Evolutionary conservation across 1,140 invertebrate genomes (phyloP).

Genomic region (Cherax destructor): DNA sequence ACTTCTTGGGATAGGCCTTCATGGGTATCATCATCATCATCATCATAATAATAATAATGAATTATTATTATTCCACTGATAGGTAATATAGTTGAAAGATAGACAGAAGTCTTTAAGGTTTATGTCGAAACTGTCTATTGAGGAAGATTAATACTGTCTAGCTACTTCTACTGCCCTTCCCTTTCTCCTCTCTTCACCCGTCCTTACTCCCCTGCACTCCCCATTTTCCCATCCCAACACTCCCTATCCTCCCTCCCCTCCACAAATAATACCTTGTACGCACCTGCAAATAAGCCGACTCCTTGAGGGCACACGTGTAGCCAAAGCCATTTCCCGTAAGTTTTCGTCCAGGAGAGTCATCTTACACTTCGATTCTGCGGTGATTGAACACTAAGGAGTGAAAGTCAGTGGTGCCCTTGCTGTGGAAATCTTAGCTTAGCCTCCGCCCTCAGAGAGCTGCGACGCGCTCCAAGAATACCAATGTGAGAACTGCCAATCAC

Average conservation of each 20-base stretch:
- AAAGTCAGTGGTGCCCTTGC: neutral
- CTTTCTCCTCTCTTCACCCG: neutral
- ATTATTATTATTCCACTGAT: too few species aligned
- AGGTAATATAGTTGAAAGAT: too few species aligned
- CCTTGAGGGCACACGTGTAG: neutral
- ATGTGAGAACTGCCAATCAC: conserved; percentile 3
- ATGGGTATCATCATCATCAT: too few species aligned
- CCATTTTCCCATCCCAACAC: neutral
- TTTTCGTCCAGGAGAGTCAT: neutral
- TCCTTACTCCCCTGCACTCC: neutral
- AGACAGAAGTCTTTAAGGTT: too few species aligned
- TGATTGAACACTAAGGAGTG: neutral
- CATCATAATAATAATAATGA: too few species aligned
- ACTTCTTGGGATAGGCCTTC: too few species aligned
- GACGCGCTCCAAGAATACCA: neutral
- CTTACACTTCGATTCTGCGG: neutral
- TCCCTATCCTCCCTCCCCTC: neutral
- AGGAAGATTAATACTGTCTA: too few species aligned
- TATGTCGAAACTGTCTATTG: too few species aligned
- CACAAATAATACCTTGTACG: neutral
- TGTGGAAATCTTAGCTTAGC: neutral
- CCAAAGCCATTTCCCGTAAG: neutral
- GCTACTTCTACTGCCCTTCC: neutral
- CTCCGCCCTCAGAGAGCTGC: neutral
- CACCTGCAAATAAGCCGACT: neutral